phyloP scores from a whole-genome alignment of 2,888 invertebrate genomes.

The Heteromurus nitidus region DNA sequence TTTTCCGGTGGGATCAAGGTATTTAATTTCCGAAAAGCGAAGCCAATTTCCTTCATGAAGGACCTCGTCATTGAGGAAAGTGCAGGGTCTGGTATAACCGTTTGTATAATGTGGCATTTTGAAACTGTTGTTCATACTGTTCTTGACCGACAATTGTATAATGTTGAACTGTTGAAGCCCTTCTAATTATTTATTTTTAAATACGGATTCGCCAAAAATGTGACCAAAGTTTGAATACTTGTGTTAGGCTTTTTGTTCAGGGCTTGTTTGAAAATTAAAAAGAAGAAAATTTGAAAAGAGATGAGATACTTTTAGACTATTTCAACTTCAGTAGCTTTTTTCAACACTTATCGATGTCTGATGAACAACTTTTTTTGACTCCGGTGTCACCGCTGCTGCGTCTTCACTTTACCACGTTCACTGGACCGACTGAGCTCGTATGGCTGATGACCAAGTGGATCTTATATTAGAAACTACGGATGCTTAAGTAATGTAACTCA shows the following conservation, averaged over 20 bases:
- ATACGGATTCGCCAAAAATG: no score
- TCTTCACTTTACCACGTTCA: slow-evolving; percentile 37
- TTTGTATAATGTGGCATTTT: slow-evolving; percentile 62
- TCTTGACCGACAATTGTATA: no score
- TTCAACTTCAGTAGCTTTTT: no score
- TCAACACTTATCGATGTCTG: background rate
- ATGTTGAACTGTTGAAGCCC: no score
- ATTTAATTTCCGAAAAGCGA: slow-evolving; percentile 73
- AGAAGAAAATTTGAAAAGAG: no score
- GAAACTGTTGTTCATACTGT: slow-evolving; percentile 23
- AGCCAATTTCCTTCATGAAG: slow-evolving; percentile 74
- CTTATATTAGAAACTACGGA: slow-evolving; percentile 42
- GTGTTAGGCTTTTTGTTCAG: no score
- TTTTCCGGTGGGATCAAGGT: slow-evolving; percentile 73
- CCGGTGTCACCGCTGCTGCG: background rate
- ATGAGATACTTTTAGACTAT: no score
- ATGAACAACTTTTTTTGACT: background rate
- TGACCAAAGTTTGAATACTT: no score
- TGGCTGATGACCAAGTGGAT: slow-evolving; percentile 21
- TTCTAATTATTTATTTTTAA: no score
- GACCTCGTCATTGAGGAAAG: slow-evolving; percentile 72
- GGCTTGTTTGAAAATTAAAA: no score
- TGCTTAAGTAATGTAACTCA: background rate
- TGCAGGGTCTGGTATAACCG: slow-evolving; percentile 71
- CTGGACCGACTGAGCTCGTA: slow-evolving; percentile 40